A percentile compares a stretch with the other conserved stretches of the same genome.
These are phyloP conservation scores for Agrochola circellaris DNA, from an alignment of 2,888 invertebrate genomes.

Conservation along the genomic window DNA sequence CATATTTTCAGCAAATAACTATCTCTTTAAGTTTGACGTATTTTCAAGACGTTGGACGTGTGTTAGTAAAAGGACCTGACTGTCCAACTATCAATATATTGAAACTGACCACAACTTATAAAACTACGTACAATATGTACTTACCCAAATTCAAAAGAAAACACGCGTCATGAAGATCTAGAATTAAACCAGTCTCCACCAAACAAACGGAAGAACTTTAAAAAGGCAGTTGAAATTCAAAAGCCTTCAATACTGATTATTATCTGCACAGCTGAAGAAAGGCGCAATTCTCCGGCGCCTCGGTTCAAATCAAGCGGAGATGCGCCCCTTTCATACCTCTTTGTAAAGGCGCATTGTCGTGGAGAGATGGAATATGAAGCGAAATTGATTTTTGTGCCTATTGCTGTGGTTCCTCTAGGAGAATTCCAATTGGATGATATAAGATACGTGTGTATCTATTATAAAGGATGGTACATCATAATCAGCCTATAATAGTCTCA, in stretches of 20 bases:
- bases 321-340: slow-evolving; percentile 70
- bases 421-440: slow-evolving; percentile 6
- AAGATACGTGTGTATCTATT: background rate
- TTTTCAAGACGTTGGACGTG: background rate
- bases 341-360: slow-evolving; percentile 74
- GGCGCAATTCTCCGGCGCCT: slow-evolving; percentile 53
- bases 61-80: background rate
- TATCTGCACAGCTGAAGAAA: slow-evolving; percentile 65
- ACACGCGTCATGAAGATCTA: background rate
- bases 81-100: background rate
- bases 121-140: background rate
- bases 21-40: background rate
- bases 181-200: slow-evolving; percentile 15
- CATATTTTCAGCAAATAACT: background rate
- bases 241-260: slow-evolving; percentile 63
- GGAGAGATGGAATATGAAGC: slow-evolving; percentile 38
- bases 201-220: slow-evolving; percentile 26
- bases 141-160: background rate
- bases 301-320: slow-evolving; percentile 72
- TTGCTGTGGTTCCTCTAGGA: slow-evolving; percentile 39
- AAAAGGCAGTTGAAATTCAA: slow-evolving; percentile 48
- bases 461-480: background rate
- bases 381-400: slow-evolving; percentile 56
- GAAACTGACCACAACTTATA: background rate
- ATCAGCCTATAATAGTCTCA: too few relatives aligned